Conservation (phyloP, 2,113 vertebrate species). For the Melanotaenia duboulayi region DNA sequence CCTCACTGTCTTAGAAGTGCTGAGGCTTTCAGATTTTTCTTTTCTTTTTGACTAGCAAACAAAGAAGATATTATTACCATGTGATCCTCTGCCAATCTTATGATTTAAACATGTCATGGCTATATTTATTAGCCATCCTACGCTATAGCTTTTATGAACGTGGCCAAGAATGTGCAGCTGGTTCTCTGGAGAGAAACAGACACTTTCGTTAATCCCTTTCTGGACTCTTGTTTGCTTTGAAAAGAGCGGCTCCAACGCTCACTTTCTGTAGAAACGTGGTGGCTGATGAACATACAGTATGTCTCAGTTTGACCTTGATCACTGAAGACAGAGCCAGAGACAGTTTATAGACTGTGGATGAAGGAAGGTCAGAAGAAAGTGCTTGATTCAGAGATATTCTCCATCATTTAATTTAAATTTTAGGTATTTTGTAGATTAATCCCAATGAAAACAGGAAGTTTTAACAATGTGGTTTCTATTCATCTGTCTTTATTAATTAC, state of each 20-base stretch:
- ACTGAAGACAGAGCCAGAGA: slow-evolving; percentile 7
- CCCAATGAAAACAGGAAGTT: not conserved
- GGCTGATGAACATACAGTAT: not conserved
- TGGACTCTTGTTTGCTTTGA: slow-evolving; percentile 16
- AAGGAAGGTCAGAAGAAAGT: slow-evolving; percentile 1
- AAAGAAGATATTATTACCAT: slow-evolving; percentile 9
- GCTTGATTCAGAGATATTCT: slow-evolving; percentile 6
- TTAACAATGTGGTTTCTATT: not conserved
- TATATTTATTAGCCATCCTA: slow-evolving; percentile 50
- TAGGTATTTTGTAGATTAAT: not conserved
- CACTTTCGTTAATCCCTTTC: not conserved
- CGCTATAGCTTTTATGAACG: slow-evolving; percentile 8
- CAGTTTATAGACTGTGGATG: not conserved
- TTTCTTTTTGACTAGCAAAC: not conserved
- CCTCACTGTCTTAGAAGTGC: not conserved
- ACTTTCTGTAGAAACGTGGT: slow-evolving; percentile 1
- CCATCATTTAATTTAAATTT: slow-evolving; percentile 9
- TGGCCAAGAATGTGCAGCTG: slow-evolving; percentile 21
- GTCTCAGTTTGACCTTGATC: slow-evolving; percentile 31
- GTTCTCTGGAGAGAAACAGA: slow-evolving; percentile 30
- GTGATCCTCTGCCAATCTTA: slow-evolving; percentile 35
- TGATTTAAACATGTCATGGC: slow-evolving; percentile 64
- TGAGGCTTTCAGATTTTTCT: not conserved
- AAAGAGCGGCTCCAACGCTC: not conserved
- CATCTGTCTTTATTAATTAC: not conserved